Percentiles rank a stretch among this genome's conserved stretches.
phyloP scores from a whole-genome alignment of 2,888 invertebrate species.

The Drosophila mayaguana region DNA sequence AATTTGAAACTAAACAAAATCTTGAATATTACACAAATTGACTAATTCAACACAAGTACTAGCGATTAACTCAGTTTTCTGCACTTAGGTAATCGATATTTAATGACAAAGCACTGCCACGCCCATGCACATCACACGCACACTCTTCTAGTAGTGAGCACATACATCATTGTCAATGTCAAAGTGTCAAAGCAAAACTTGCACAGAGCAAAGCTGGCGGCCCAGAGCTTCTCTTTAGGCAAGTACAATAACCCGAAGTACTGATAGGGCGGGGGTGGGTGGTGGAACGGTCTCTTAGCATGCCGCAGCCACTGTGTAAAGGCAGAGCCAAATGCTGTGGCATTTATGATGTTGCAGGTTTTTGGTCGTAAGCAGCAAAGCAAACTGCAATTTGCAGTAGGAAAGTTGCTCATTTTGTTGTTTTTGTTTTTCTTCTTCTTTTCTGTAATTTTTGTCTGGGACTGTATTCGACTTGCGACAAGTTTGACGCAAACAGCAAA shows the following conservation, averaged over 20 bases:
- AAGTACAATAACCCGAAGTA: constrained; percentile 60
- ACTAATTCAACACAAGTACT: neutral
- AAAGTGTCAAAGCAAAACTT: constrained; percentile 81
- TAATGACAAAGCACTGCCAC: constrained; percentile 67
- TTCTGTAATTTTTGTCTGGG: constrained; percentile 5
- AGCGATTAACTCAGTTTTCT: constrained; percentile 55
- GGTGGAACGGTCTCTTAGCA: constrained; percentile 33
- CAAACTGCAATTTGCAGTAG: constrained; percentile 67
- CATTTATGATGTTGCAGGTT: constrained; percentile 72
- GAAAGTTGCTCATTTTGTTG: constrained; percentile 20
- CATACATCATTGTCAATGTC: constrained; percentile 83
- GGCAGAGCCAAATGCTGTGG: constrained; percentile 31
- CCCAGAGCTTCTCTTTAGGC: constrained; percentile 32
- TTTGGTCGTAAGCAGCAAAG: constrained; percentile 36
- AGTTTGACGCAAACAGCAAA: constrained; percentile 66
- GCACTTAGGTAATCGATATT: constrained; percentile 72
- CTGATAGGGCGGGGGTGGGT: neutral
- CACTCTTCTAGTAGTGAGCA: constrained; percentile 44
- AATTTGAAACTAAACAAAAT: neutral
- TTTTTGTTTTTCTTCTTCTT: constrained; percentile 21
- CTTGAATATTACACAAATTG: constrained; percentile 7
- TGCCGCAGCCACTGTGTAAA: constrained; percentile 58
- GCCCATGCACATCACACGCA: constrained; percentile 32
- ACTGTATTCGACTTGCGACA: constrained; percentile 57
- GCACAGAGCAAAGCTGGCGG: constrained; percentile 52